A percentile compares a stretch with the other conserved stretches of the same genome.
Evolutionary conservation across 2,888 invertebrate species (phyloP).

Genomic region (Monopis laevigella): DNA sequence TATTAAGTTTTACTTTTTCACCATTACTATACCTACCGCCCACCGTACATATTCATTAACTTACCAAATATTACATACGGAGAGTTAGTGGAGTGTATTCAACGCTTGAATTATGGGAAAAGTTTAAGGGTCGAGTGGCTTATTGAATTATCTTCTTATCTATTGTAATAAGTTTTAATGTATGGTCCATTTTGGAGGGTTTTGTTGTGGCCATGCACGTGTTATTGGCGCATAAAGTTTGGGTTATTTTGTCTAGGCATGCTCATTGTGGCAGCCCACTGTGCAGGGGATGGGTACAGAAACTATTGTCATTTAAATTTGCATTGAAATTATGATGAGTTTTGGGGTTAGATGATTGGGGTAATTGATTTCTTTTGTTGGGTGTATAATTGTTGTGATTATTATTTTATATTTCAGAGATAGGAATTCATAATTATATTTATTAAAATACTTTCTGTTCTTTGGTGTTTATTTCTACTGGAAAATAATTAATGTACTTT

Average conservation of each 20-base stretch:
- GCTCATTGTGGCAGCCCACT: not conserved
- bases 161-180: constrained; percentile 56
- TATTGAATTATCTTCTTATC: constrained; percentile 58
- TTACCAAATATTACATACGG: not conserved
- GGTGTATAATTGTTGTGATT: too few species aligned
- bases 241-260: not conserved
- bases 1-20: too few species aligned
- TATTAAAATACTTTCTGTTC: too few species aligned
- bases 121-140: constrained; percentile 34
- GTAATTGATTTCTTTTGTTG: constrained; percentile 1
- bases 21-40: too few species aligned
- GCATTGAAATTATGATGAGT: constrained; percentile 1
- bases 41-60: too few species aligned
- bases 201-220: constrained; percentile 8
- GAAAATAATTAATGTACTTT: too few species aligned
- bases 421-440: too few species aligned
- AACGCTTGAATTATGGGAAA: constrained; percentile 35
- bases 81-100: constrained; percentile 3
- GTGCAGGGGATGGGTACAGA: not conserved
- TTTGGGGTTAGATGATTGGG: not conserved
- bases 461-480: too few species aligned
- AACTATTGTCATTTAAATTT: constrained; percentile 10
- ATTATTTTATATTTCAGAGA: too few species aligned
- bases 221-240: not conserved
- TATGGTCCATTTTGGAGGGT: constrained; percentile 29